A percentile compares a stretch with the other conserved stretches of the same genome.
Evolutionary conservation across 2,113 vertebrate species (phyloP).

Genomic region (Heterochromis multidens): DNA sequence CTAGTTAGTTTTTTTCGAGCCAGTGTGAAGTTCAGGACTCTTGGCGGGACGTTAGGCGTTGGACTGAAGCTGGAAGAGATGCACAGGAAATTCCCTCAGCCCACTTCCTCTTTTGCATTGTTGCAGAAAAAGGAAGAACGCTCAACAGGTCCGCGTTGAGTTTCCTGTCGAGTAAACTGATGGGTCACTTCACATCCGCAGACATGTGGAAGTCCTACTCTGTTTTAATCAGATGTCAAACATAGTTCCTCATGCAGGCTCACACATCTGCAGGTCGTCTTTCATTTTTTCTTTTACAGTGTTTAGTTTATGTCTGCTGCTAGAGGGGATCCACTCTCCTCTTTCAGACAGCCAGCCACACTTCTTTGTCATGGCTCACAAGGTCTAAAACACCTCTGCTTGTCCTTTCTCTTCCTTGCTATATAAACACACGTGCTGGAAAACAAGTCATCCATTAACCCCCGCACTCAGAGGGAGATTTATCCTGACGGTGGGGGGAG

Average conservation of each 20-base stretch:
- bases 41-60: not conserved
- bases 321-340: not conserved
- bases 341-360: constrained; percentile 1
- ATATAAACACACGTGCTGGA: constrained; percentile 44
- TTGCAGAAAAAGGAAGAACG: constrained; percentile 70
- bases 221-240: constrained; percentile 4
- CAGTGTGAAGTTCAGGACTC: constrained; percentile 42
- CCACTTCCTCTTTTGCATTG: constrained; percentile 71
- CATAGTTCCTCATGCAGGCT: not conserved
- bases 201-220: constrained; percentile 47
- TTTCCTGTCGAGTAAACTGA: constrained; percentile 55
- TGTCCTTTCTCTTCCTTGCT: constrained; percentile 21
- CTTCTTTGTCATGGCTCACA: constrained; percentile 2
- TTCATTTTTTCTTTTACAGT: not conserved
- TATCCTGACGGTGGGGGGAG: constrained; percentile 35
- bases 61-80: constrained; percentile 12
- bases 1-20: not conserved
- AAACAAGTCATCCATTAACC: constrained; percentile 59
- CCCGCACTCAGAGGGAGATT: constrained; percentile 49
- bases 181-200: constrained; percentile 51
- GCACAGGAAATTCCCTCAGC: constrained; percentile 57
- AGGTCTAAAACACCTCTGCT: constrained; percentile 21
- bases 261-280: not conserved
- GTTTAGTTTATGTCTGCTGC: constrained; percentile 15
- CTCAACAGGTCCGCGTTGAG: constrained; percentile 56